phyloP scores from a whole-genome alignment of 2,888 invertebrate genomes.

The Odontothrips loti region DNA sequence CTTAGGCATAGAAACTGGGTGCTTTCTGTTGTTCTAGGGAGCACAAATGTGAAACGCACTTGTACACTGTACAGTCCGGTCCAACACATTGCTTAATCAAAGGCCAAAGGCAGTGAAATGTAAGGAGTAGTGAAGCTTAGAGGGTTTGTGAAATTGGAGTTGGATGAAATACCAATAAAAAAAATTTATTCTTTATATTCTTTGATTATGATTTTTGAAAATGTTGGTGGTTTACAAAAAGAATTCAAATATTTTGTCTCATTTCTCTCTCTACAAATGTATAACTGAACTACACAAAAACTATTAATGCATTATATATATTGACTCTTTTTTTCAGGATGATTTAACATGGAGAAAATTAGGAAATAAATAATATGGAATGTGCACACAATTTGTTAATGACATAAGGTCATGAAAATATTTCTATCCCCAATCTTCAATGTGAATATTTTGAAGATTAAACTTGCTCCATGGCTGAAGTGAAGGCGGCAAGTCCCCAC shows the following conservation, averaged over 20 bases:
- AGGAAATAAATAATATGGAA: not conserved
- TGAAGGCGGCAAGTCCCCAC: not conserved
- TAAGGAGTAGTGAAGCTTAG: too few relatives aligned
- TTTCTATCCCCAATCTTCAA: not conserved
- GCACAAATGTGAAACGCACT: too few relatives aligned
- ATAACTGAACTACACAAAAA: not conserved
- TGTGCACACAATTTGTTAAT: not conserved
- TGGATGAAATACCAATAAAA: not conserved
- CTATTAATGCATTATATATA: not conserved
- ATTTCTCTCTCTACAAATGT: not conserved
- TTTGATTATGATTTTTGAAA: not conserved
- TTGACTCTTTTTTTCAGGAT: not conserved
- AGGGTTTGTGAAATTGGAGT: too few relatives aligned
- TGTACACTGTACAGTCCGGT: too few relatives aligned
- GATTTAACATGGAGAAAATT: not conserved
- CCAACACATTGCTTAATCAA: too few relatives aligned
- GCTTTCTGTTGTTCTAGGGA: too few relatives aligned
- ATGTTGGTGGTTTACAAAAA: not conserved
- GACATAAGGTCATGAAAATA: too few relatives aligned
- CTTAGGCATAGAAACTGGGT: too few relatives aligned
- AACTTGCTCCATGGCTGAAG: not conserved
- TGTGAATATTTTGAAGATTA: not conserved
- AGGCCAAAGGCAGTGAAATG: too few relatives aligned
- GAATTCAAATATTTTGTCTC: not conserved
- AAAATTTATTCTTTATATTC: not conserved